A percentile compares a stretch with the other conserved stretches of the same genome.
Evolutionary conservation across 2,888 invertebrate genomes (phyloP).

Genomic region (Acanthosepion pharaonis): DNA sequence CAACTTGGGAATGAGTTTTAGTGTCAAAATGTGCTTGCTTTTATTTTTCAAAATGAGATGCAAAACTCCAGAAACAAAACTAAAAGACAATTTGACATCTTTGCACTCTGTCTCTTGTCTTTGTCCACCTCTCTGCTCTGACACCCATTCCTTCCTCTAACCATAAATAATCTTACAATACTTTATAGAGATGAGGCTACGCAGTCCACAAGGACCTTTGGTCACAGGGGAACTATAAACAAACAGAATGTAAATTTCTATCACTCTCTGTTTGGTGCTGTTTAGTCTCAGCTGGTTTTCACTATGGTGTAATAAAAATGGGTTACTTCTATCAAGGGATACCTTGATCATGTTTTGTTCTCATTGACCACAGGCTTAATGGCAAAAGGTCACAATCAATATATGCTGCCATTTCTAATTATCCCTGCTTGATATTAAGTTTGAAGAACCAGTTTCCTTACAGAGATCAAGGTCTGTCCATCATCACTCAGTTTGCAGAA

Average conservation of each 20-base stretch:
- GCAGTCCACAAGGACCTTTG: neutral
- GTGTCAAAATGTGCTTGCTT: neutral
- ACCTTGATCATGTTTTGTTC: neutral
- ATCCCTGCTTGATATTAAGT: too few relatives aligned
- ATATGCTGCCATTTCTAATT: too few relatives aligned
- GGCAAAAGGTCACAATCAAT: too few relatives aligned
- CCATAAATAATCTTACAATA: neutral
- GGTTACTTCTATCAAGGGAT: neutral
- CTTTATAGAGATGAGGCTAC: neutral
- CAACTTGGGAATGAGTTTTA: neutral
- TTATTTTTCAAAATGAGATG: neutral
- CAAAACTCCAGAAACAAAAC: neutral
- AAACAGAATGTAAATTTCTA: neutral
- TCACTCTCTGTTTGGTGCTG: neutral
- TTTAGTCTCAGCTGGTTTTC: neutral
- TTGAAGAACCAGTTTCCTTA: too few relatives aligned
- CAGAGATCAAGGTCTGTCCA: too few relatives aligned
- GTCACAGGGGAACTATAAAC: neutral
- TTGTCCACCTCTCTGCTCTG: neutral
- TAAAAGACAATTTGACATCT: neutral
- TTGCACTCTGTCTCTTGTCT: neutral
- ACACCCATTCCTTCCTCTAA: neutral
- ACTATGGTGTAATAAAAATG: neutral
- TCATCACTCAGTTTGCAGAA: too few relatives aligned
- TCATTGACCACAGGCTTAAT: too few relatives aligned